Base-by-base conservation (phyloP, 2,797 vertebrate genomes). In the Ceryle rudis region DNA sequence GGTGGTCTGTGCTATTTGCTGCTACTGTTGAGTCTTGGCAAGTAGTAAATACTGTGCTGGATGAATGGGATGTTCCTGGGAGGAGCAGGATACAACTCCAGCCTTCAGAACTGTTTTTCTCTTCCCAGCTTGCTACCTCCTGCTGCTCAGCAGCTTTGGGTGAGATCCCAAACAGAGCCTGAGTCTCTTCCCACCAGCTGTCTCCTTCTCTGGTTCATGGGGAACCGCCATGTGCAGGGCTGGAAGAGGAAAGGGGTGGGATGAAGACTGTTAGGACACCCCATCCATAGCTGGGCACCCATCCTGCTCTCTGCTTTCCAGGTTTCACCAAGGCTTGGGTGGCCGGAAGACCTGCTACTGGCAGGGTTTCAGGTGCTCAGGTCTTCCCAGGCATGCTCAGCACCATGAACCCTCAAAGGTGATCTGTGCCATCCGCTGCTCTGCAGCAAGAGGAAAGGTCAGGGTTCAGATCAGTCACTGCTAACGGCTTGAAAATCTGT, bases 101-200 rank as follows among this genome's bases (percentile, higher is more conserved):
- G 25, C 41, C 67, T 90, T 64, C 71, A 77, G 74, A 54, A 75
- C 23, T 0, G 0, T 25, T 44, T 42, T 51, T 31, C 29, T 77
- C 71, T 81, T 58, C 46, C 89, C 60, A 66, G 64, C 37, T 72
- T 55, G 23, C 28, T 73, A 52, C 39, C 42, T 83, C 75, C 77
- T 89, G 77, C 65, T 67, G 69, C 75, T 95, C 57, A 42, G 72
- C 55, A 88, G 57, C 47, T 55, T 81, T 81, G 93, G 65, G 80
- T 64, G 77, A 62, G 72, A 77, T 73, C 60, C 82, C 79, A 73
- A 52, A 69, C 33, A 33, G 70, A 89, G n/a, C 61, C 47, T 4
- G 1, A 57, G 6, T 16, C 49, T n/a, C 42, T 80, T 78, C 65
- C 65, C 49, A 65, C 46, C 66, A 89, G 52, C 44, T 89, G 73